Evolutionary conservation across 2,888 invertebrate genomes (phyloP), one percentile per base, ranked within the genome.

Genomic region (Arrhopalites spinosus): DNA sequence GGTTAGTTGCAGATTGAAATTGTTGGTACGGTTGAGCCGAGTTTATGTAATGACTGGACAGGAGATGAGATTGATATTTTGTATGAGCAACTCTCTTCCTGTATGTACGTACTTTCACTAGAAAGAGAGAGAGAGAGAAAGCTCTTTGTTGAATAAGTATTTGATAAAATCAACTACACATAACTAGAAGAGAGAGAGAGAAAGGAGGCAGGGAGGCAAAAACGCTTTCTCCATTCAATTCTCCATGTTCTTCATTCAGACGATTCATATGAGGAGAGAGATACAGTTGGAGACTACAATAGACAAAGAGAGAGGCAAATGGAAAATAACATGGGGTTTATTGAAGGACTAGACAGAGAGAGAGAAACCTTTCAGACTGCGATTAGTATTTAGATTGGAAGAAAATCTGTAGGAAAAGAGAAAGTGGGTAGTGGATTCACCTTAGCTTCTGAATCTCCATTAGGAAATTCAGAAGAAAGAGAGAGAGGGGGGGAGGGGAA

Each of bases 31-130:
- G 30, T 30, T 30, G 30, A 29, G 66, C 30, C 30, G 27, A 43
- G 30, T 20, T 66, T 36, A 43, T 43, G 43, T 66, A 66, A 66
- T 66, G 66, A 66, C 66, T 66, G 20, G 66, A 66, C 66, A 66
- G 66, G 36, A 36, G 23, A 17, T 8, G 43, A 43, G 66, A 36
- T 66, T 43, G 43, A 66, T 43, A 20, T 20, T 30, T 30, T 5
- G 15, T n/a, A 50, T 50, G 17, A 17, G 50, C 2, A 50, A n/a
- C 3, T 50, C 3, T 50, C 2, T 50, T 2, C 15, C 2, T 50
- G 15, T 45, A 45, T 45, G 45, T 15, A 15, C 15, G 15, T 45
- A 45, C 45, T 15, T 45, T 11, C 15, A 45, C 15, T 45, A 45
- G 8, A 7, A 11, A 45, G 8, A 11, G 8, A 15, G 45, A 45